phyloP scores from a whole-genome alignment of 2,888 invertebrate genomes.

The Synergus laeviventris region DNA sequence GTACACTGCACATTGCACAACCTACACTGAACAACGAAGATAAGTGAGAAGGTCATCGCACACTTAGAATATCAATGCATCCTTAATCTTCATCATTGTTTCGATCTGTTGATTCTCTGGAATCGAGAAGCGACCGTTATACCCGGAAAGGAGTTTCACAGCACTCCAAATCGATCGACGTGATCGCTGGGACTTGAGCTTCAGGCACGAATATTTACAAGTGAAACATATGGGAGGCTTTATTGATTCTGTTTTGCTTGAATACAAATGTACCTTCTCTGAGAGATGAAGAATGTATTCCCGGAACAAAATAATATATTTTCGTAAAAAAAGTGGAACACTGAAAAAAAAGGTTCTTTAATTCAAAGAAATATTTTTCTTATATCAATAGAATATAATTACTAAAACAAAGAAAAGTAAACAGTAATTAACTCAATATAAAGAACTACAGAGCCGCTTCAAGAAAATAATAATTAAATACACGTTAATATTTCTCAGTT shows the following conservation, averaged over 20 bases:
- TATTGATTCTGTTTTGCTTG: neutral
- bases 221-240: neutral
- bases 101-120: neutral
- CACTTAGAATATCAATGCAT: constrained; percentile 2
- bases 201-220: neutral
- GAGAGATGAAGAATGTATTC: neutral
- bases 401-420: too few species aligned
- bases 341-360: too few species aligned
- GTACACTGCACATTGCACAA: neutral
- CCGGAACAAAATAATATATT: neutral
- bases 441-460: too few species aligned
- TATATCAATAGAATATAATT: too few species aligned
- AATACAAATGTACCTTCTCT: neutral
- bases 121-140: neutral
- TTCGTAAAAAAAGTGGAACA: neutral
- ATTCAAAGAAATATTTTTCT: too few species aligned
- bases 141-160: neutral
- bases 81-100: neutral
- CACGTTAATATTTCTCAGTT: too few species aligned
- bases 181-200: neutral
- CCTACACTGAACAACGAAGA: neutral
- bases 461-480: too few species aligned
- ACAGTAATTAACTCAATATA: too few species aligned
- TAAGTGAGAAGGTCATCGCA: constrained; percentile 27
- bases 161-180: neutral